Evolutionary conservation across 1,140 invertebrate species (phyloP), one percentile per base, ranked within the genome.

Genomic region (Aporrectodea caliginosa): DNA sequence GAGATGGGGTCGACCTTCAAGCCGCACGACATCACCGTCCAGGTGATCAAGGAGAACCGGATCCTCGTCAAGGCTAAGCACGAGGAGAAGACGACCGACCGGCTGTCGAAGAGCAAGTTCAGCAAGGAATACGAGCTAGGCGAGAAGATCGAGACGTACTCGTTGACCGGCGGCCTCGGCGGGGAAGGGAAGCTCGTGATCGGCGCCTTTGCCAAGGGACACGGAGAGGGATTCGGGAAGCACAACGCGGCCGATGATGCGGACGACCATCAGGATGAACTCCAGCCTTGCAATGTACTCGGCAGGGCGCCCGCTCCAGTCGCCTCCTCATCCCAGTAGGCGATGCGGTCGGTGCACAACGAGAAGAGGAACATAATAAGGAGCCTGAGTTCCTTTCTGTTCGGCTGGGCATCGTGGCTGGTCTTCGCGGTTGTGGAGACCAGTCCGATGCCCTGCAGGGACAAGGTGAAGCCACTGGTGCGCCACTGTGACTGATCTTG

Each of bases 1-100:
- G 80, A 81, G 33, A 68, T 81, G 29, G 80, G 80, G 33, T n/a
- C 35, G 16, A 69, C 35, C 35, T 81, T 81, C 80, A 78, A 78
- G 73, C 80, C 80, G 69, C 80, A 81, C 76, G 80, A 81, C 33
- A 72, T 81, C 32, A 81, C 80, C 68, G 80, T 81, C 31, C 75
- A 76, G 75, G 75, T 76, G 27, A 78, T 81, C 30, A 81, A 81
- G 71, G 80, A 81, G 35, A 81, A 81, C 35, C 30, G 35, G 43
- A 81, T 81, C 32, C 69, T 35, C 70, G 75, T 81, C n/a, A 78
- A 77, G 73, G 80, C 80, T 22, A 81, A 81, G 68, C 71, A 81
- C 73, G 80, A 81, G 33, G 76, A 78, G 73, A 69, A 73, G 43
- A 81, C 80, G 22, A 69, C 77, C 1, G 80, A 81, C 32, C 69